A percentile compares a stretch with the other conserved stretches of the same genome.
These are phyloP conservation scores for Heliconius melpomene DNA, from an alignment of 1,140 invertebrate species.

Conservation along the genomic window DNA sequence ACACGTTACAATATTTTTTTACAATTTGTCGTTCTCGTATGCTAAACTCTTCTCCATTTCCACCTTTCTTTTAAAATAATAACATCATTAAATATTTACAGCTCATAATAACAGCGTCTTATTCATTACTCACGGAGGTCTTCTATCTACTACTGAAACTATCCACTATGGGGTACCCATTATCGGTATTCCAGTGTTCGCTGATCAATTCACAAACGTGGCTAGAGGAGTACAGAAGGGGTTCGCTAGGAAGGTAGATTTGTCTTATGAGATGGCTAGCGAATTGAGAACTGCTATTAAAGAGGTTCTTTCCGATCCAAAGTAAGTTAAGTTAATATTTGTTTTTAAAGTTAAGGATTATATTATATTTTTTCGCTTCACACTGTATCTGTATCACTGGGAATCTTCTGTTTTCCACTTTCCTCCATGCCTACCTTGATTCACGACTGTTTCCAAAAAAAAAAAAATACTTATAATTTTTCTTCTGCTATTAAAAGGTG, in stretches of 20 bases:
- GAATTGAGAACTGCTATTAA: conserved; percentile 43
- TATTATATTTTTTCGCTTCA: too few relatives aligned
- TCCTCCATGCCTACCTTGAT: too few relatives aligned
- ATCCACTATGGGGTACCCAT: conserved; percentile 85
- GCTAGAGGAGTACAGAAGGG: conserved; percentile 47
- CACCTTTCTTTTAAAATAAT: neutral
- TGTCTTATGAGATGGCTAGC: conserved; percentile 38
- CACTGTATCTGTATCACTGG: too few relatives aligned
- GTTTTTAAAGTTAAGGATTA: neutral
- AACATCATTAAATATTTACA: conserved; percentile 42
- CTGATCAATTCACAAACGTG: conserved; percentile 83
- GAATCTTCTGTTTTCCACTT: too few relatives aligned
- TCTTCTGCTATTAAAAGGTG: too few relatives aligned
- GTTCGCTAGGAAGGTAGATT: conserved; percentile 45
- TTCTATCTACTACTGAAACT: conserved; percentile 85
- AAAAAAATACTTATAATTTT: too few relatives aligned
- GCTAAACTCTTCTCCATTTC: too few relatives aligned
- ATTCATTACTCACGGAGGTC: conserved; percentile 87
- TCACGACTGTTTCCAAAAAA: too few relatives aligned
- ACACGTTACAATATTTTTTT: too few relatives aligned
- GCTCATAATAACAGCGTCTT: conserved; percentile 83
- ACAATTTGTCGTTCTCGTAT: too few relatives aligned
- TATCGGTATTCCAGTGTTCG: conserved; percentile 85
- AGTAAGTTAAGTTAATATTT: conserved; percentile 5
- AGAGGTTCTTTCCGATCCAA: conserved; percentile 38